Percentiles rank a stretch among this genome's conserved stretches.
These are phyloP conservation scores for Chiloscyllium plagiosum DNA, from an alignment of 2,113 vertebrate genomes.

Conservation along the genomic window DNA sequence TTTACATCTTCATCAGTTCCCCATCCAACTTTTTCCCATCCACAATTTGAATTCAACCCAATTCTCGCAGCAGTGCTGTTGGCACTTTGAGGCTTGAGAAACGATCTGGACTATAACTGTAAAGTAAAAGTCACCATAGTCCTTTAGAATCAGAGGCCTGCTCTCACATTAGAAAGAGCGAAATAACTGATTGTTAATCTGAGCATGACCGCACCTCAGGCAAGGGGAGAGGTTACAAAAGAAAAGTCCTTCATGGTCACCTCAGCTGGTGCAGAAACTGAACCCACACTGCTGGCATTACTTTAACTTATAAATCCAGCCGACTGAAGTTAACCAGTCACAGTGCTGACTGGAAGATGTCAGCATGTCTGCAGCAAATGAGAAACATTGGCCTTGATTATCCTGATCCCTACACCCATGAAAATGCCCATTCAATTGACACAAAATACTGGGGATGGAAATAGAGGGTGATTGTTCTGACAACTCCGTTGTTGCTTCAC, in stretches of 20 bases:
- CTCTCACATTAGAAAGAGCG: too few relatives aligned
- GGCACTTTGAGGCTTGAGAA: background rate
- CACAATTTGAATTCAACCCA: background rate
- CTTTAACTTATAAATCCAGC: too few relatives aligned
- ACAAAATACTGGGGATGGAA: background rate
- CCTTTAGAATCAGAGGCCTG: too few relatives aligned
- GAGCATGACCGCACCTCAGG: too few relatives aligned
- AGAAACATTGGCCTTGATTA: background rate
- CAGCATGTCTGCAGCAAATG: background rate
- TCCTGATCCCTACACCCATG: background rate
- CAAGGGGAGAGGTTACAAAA: too few relatives aligned
- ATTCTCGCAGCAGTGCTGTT: background rate
- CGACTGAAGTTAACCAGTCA: too few relatives aligned
- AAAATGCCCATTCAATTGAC: background rate
- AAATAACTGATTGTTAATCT: too few relatives aligned
- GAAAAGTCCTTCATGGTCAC: too few relatives aligned
- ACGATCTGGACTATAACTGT: background rate
- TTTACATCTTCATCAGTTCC: background rate
- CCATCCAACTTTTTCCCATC: background rate
- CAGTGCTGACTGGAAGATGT: background rate
- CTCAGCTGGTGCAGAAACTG: too few relatives aligned
- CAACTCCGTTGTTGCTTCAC: background rate
- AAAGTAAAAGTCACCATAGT: too few relatives aligned
- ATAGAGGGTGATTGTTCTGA: background rate
- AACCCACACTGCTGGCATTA: too few relatives aligned